phyloP scores from a whole-genome alignment of 2,888 invertebrate species.

The Gari tellinella region DNA sequence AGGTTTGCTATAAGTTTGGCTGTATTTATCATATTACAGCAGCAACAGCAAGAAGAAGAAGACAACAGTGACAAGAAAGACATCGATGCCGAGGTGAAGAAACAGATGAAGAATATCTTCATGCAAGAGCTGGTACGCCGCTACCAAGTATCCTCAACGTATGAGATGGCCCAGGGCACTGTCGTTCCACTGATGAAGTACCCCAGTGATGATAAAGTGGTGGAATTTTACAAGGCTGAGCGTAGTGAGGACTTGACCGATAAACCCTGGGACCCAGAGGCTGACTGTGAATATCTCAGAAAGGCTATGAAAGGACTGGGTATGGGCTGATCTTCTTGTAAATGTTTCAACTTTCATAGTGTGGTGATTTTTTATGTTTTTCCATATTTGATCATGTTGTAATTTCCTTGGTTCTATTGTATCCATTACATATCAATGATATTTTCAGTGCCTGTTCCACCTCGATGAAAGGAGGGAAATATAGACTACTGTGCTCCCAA shows the following conservation, averaged over 20 bases:
- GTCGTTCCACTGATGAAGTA: conserved; percentile 72
- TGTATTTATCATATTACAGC: too few species aligned
- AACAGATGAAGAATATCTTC: conserved; percentile 69
- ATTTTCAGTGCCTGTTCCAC: too few species aligned
- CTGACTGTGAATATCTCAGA: conserved; percentile 75
- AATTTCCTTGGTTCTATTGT: too few species aligned
- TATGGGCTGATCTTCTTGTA: conserved; percentile 34
- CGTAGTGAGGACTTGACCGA: conserved; percentile 53
- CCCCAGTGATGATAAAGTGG: conserved; percentile 61
- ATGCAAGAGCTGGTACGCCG: conserved; percentile 76
- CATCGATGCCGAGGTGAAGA: conserved; percentile 65
- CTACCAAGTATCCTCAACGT: conserved; percentile 76
- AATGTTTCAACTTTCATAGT: too few species aligned
- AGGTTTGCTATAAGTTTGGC: too few species aligned
- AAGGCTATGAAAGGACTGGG: conserved; percentile 81
- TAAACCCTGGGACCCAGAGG: conserved; percentile 73
- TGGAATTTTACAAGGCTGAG: conserved; percentile 34
- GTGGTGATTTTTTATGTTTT: too few species aligned
- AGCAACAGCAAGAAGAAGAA: too few species aligned
- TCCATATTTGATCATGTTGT: too few species aligned
- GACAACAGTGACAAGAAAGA: conserved; percentile 16
- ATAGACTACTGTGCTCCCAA: too few species aligned
- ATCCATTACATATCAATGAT: too few species aligned
- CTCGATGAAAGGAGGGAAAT: too few species aligned
- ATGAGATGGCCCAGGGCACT: conserved; percentile 79